These are phyloP conservation scores for Australoheros facetus DNA, from an alignment of 2,797 vertebrate species.

Conservation along the genomic window DNA sequence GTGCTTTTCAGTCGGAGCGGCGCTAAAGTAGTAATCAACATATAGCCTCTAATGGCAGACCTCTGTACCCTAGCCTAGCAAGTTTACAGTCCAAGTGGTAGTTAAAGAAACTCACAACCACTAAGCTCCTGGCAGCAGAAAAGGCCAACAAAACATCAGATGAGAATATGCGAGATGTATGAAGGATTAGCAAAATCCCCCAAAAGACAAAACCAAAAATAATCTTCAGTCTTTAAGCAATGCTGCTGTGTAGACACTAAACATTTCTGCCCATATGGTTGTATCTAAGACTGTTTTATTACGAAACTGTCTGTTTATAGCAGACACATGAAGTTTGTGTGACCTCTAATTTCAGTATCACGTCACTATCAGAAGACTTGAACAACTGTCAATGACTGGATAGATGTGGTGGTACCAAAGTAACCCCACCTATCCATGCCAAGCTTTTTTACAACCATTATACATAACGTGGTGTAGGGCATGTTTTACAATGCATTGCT, in stretches of 20 bases:
- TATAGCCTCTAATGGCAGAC: slow-evolving; percentile 57
- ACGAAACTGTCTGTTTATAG: background rate
- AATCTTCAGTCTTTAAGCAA: background rate
- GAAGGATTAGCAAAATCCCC: background rate
- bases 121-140: slow-evolving; percentile 7
- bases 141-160: slow-evolving; percentile 20
- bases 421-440: background rate
- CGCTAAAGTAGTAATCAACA: slow-evolving; percentile 52
- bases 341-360: slow-evolving; percentile 9
- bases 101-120: slow-evolving; percentile 44
- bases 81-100: slow-evolving; percentile 45
- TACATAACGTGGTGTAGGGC: background rate
- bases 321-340: slow-evolving; percentile 17
- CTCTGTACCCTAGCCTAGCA: slow-evolving; percentile 28
- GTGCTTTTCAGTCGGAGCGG: slow-evolving; percentile 49
- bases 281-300: background rate
- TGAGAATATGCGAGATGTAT: background rate
- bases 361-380: slow-evolving; percentile 23
- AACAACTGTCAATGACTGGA: slow-evolving; percentile 7
- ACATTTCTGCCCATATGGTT: background rate
- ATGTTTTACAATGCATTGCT: slow-evolving; percentile 13
- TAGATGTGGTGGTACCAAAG: background rate
- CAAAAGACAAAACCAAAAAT: background rate
- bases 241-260: background rate
- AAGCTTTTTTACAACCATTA: slow-evolving; percentile 14